These are phyloP conservation scores for Macrotrachela quadricornifera DNA, from an alignment of 1,140 invertebrate species.

Conservation along the genomic window DNA sequence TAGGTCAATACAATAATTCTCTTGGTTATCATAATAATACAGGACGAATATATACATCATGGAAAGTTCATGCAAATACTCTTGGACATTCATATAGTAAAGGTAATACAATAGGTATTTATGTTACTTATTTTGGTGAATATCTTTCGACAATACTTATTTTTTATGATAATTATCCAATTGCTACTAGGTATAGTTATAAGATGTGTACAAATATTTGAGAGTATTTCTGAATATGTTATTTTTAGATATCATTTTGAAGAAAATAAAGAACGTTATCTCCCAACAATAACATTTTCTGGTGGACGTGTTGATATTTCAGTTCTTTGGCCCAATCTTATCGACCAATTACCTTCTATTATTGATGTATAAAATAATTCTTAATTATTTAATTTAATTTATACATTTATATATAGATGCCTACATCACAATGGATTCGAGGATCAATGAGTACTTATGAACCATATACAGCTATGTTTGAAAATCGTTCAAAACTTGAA, in stretches of 20 bases:
- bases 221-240: no score
- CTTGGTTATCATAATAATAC: constrained; percentile 24
- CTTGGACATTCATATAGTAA: constrained; percentile 17
- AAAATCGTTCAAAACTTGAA: constrained; percentile 9
- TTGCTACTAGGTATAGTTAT: no score
- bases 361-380: neutral
- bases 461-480: neutral
- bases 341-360: constrained; percentile 7
- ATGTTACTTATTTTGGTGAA: no score
- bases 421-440: constrained; percentile 10
- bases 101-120: no score
- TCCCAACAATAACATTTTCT: constrained; percentile 25
- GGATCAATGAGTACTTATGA: constrained; percentile 9
- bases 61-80: constrained; percentile 17
- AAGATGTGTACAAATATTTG: no score
- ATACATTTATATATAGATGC: constrained; percentile 18
- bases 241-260: constrained; percentile 26
- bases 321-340: constrained; percentile 23
- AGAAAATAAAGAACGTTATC: constrained; percentile 15
- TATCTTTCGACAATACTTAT: no score
- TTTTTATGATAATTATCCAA: no score
- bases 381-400: constrained; percentile 11
- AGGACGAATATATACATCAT: constrained; percentile 20
- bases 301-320: constrained; percentile 24
- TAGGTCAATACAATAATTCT: constrained; percentile 21